A percentile compares a stretch with the other conserved stretches of the same genome.
Evolutionary conservation across 2,888 invertebrate species (phyloP).

Genomic region (Sphecodes monilicornis): DNA sequence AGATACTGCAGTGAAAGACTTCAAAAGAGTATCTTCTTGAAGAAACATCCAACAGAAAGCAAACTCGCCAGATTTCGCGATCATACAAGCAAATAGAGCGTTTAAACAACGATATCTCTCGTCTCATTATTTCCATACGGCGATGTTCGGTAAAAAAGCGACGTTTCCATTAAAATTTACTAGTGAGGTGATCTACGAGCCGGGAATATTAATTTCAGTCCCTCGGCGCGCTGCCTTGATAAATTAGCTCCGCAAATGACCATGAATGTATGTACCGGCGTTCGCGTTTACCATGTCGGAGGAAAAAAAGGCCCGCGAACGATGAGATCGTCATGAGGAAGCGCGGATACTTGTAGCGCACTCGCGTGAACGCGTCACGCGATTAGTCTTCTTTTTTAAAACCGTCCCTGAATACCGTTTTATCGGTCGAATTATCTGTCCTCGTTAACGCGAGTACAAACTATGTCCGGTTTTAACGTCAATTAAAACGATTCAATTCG

Average conservation of each 20-base stretch:
- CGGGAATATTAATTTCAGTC: slow-evolving; percentile 59
- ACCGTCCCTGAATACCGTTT: slow-evolving; percentile 36
- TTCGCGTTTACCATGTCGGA: slow-evolving; percentile 20
- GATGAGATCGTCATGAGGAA: slow-evolving; percentile 46
- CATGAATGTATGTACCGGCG: slow-evolving; percentile 37
- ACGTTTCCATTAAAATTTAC: slow-evolving; percentile 52
- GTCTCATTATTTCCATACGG: slow-evolving; percentile 18
- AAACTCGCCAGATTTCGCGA: not conserved
- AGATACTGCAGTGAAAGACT: not conserved
- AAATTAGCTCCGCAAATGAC: slow-evolving; percentile 59
- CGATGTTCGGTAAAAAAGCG: slow-evolving; percentile 3
- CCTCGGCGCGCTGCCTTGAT: slow-evolving; percentile 51
- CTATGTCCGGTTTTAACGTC: slow-evolving; percentile 1
- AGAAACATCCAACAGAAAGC: not conserved
- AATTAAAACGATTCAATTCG: slow-evolving; percentile 6
- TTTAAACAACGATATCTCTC: slow-evolving; percentile 16
- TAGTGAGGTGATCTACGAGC: slow-evolving; percentile 49
- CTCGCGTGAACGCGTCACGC: slow-evolving; percentile 11
- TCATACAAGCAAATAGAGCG: not conserved
- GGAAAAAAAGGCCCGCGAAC: slow-evolving; percentile 32
- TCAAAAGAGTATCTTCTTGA: not conserved
- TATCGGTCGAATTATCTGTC: slow-evolving; percentile 49
- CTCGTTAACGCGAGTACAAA: slow-evolving; percentile 46
- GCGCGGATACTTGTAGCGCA: slow-evolving; percentile 18
- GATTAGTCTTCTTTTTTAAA: slow-evolving; percentile 35